phyloP scores from a whole-genome alignment of 2,113 vertebrate species.

The Hystrix cristata region DNA sequence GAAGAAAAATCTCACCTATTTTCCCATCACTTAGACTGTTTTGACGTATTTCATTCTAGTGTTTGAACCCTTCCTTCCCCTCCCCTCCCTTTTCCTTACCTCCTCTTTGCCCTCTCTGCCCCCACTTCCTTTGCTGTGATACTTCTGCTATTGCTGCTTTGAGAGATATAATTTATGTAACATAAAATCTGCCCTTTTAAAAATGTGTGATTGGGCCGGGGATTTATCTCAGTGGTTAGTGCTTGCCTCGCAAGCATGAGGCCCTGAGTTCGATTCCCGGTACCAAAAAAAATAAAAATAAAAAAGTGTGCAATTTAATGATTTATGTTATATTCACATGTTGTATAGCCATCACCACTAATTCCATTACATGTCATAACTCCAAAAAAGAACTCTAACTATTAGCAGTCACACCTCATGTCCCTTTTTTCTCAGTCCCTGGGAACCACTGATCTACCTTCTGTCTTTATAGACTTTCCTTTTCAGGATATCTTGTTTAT shows the following conservation, averaged over 20 bases:
- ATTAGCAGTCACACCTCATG: neutral
- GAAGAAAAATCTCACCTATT: neutral
- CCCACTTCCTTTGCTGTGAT: neutral
- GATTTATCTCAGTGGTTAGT: no score
- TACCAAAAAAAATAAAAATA: no score
- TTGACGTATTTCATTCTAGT: neutral
- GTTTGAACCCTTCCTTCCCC: neutral
- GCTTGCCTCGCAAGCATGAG: no score
- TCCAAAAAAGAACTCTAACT: neutral
- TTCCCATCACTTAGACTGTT: neutral
- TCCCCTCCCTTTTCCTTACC: no score
- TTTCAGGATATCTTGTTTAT: neutral
- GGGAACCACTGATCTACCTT: neutral
- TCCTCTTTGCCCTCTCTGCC: neutral
- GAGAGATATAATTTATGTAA: neutral
- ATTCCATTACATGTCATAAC: neutral
- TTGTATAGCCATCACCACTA: neutral
- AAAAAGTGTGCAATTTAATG: neutral
- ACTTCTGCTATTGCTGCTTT: neutral
- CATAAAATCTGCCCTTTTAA: neutral
- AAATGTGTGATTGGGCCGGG: neutral
- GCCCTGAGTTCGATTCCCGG: no score
- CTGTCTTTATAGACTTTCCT: neutral
- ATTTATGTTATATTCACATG: neutral
- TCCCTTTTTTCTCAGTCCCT: neutral